Conservation (phyloP, 1,140 invertebrate genomes). For the Triops cancriformis region DNA sequence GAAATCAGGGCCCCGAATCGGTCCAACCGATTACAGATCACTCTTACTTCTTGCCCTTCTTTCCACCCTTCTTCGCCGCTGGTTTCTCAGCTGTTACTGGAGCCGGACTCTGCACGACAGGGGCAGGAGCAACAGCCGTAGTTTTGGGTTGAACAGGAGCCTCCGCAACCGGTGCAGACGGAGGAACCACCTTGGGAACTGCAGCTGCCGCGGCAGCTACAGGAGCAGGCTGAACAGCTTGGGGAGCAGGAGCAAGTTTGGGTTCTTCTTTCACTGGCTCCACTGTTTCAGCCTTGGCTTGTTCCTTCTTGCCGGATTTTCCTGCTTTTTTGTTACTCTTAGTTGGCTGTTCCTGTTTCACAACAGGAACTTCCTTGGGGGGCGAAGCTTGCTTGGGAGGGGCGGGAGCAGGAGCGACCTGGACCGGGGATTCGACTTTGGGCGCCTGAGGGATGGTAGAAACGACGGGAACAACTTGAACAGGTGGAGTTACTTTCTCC, state of each 20-base stretch:
- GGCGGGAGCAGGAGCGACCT: slow-evolving; percentile 16
- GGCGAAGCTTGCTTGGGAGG: slow-evolving; percentile 7
- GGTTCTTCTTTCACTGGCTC: neutral
- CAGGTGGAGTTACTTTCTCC: slow-evolving; percentile 4
- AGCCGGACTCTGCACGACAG: neutral
- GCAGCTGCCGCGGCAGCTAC: neutral
- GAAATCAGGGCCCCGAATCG: neutral
- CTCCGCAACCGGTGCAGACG: neutral
- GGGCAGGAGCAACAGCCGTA: slow-evolving; percentile 4
- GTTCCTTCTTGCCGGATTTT: slow-evolving; percentile 18
- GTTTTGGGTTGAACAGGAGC: neutral
- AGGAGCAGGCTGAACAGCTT: neutral
- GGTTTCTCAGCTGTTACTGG: slow-evolving; percentile 1
- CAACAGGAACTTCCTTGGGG: neutral
- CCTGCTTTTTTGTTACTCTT: slow-evolving; percentile 19
- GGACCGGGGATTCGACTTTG: slow-evolving; percentile 21
- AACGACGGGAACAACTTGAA: neutral
- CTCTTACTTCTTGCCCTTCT: slow-evolving; percentile 18
- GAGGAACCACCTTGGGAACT: neutral
- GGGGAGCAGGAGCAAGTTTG: slow-evolving; percentile 2
- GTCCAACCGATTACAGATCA: neutral
- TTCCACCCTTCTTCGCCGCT: slow-evolving; percentile 15
- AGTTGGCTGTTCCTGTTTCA: neutral
- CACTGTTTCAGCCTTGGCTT: neutral
- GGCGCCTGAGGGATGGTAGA: slow-evolving; percentile 4